Evolutionary conservation across 2,113 vertebrate genomes (phyloP), one percentile per base, ranked within the genome.

Genomic region (Halcyon malimbica): DNA sequence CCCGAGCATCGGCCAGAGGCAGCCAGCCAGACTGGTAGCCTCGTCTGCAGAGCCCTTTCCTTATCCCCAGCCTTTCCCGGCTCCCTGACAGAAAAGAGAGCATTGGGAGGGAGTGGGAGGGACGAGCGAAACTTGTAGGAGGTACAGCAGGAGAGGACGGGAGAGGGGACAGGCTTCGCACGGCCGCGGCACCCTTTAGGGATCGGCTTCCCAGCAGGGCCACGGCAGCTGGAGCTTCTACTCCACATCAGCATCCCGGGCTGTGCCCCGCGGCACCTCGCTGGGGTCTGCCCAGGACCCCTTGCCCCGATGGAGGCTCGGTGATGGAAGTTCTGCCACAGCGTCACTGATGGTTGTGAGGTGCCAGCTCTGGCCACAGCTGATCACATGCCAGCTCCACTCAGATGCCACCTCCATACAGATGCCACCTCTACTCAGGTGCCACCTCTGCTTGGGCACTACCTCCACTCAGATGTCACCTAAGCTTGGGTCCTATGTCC

Each of bases 81-180:
- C 97, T 98, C 97, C 98, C 98, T 98, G 97, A 98, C 98, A 97
- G 97, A 87, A 71, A 89, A 68, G 87, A 31, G 75, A 96, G 64
- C 83, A 54, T 56, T 33, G 98, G 98, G 96, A 98, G 96, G 96
- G 98, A 98, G 98, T 98, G 98, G 99, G 99, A 99, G 99, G 98
- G 98, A 97, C 97, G 75, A 56, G 93, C 21, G 77, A 51, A 87
- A 44, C 81, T 56, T 67, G 98, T 85, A 98, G 99, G 99, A 99
- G 99, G 98, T 96, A 93, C 92, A 83, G 93, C 41, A n/a, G 37
- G 70, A 84, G 78, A 75, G 31, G 74, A 46, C 28, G 57, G 78
- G 21, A 56, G 84, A 42, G 80, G 91, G 96, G 86, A 74, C 90
- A 53, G 59, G 44, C 93, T 33, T 28, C 33, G 9, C 11, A 0